phyloP scores from a whole-genome alignment of 2,113 vertebrate species.

The Etia nguti region DNA sequence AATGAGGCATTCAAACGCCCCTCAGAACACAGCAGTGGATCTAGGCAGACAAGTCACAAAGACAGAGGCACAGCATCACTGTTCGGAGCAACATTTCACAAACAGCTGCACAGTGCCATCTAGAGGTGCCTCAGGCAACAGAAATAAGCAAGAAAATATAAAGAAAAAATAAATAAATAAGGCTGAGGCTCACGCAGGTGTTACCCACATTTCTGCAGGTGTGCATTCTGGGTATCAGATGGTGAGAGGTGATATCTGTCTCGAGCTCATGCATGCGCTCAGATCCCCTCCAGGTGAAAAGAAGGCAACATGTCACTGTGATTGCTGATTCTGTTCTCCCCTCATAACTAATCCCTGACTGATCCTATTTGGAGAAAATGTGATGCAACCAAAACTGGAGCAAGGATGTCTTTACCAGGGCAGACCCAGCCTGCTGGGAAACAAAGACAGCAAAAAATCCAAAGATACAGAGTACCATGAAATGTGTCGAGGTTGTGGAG shows the following conservation, averaged over 20 bases:
- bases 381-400: constrained; percentile 63
- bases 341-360: constrained; percentile 60
- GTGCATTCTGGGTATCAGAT: constrained; percentile 54
- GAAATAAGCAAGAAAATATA: background rate
- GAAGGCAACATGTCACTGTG: constrained; percentile 41
- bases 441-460: constrained; percentile 1
- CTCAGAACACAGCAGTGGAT: constrained; percentile 27
- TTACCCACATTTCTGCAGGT: constrained; percentile 61
- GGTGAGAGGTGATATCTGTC: constrained; percentile 40
- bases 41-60: constrained; percentile 18
- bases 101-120: constrained; percentile 76
- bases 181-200: constrained; percentile 14
- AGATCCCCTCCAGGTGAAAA: constrained; percentile 41
- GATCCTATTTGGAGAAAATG: constrained; percentile 43
- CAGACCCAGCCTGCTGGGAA: constrained; percentile 9
- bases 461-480: background rate
- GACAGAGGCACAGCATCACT: background rate
- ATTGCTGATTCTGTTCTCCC: constrained; percentile 61
- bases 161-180: background rate
- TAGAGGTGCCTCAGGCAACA: constrained; percentile 44
- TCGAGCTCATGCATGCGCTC: constrained; percentile 14
- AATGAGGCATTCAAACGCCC: constrained; percentile 65
- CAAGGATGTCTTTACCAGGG: constrained; percentile 36
- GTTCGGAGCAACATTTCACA: background rate
- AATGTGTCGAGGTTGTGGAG: constrained; percentile 27